Evolutionary conservation across 2,113 vertebrate species (phyloP), one percentile per base, ranked within the genome.

Genomic region (Crotalus horridus): DNA sequence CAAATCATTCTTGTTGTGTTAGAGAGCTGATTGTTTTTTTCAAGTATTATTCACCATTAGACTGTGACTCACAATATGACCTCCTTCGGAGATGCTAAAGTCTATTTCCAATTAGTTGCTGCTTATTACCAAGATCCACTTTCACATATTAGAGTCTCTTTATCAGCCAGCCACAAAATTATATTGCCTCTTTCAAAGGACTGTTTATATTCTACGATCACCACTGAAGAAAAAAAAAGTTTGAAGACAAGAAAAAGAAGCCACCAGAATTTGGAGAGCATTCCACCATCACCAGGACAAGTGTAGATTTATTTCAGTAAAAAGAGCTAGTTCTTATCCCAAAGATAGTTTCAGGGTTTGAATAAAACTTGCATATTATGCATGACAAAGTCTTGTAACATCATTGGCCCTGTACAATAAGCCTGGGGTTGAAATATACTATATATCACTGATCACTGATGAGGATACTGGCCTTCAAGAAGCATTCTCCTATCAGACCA

Each of bases 1-100:
- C 95, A 97, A 97, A 97, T 98, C 96, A 96, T 97, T 97, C 95
- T 96, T 98, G 96, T 97, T 97, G 95, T 96, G 95, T 97, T 97
- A 97, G 95, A 97, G 97, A 97, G 94, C 95, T 97, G 94, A 95
- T 91, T 96, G 94, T 95, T 97, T 97, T 51, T 97, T 94, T 88
- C 93, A 96, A 96, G 94, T 95, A 94, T 97, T 97, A 97, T 91
- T 95, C 95, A 96, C 95, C 96, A 95, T 96, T 97, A 96, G 95
- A 94, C 92, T 96, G 85, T 96, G 94, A 94, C 93, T 97, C 95
- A 95, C 91, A 92, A 91, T 93, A 61, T 96, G 95, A 98, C 96
- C 96, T 97, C 96, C 94, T 97, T 94, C 94, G 92, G 95, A 91
- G 90, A 91, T 96, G 95, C 93, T 96, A 93, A 96, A 96, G 88